Evolutionary conservation across 2,888 invertebrate genomes (phyloP).

Genomic region (Agonum fuliginosum): DNA sequence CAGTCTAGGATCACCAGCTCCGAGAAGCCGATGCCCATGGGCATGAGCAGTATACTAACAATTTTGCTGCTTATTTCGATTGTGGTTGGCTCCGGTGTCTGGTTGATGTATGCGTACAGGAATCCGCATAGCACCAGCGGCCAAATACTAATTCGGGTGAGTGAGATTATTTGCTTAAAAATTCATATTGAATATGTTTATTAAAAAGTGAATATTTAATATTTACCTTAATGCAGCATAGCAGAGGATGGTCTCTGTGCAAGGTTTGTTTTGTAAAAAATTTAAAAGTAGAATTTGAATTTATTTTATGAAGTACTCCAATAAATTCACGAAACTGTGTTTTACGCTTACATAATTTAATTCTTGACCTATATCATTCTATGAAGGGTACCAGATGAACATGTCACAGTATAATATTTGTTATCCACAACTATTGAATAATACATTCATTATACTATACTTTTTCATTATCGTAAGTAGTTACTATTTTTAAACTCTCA

Average conservation of each 20-base stretch:
- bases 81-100: constrained; percentile 81
- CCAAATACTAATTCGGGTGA: constrained; percentile 95
- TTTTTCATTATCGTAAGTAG: no score
- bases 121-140: constrained; percentile 97
- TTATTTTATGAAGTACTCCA: no score
- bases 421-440: no score
- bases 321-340: no score
- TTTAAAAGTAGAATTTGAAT: neutral
- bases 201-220: no score
- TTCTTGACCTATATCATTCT: no score
- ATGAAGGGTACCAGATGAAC: no score
- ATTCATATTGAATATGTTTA: no score
- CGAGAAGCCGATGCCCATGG: constrained; percentile 70
- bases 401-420: no score
- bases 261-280: constrained; percentile 26
- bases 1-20: constrained; percentile 51
- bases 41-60: constrained; percentile 78
- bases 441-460: no score
- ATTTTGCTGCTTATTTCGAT: constrained; percentile 83
- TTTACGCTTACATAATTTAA: no score
- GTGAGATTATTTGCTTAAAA: constrained; percentile 64
- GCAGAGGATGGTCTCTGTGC: constrained; percentile 23
- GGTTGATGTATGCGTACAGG: constrained; percentile 95
- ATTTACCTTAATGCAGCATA: constrained; percentile 45
- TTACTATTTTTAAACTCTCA: no score